Conservation (phyloP, 2,113 vertebrate genomes). For the Anas platyrhynchos region DNA sequence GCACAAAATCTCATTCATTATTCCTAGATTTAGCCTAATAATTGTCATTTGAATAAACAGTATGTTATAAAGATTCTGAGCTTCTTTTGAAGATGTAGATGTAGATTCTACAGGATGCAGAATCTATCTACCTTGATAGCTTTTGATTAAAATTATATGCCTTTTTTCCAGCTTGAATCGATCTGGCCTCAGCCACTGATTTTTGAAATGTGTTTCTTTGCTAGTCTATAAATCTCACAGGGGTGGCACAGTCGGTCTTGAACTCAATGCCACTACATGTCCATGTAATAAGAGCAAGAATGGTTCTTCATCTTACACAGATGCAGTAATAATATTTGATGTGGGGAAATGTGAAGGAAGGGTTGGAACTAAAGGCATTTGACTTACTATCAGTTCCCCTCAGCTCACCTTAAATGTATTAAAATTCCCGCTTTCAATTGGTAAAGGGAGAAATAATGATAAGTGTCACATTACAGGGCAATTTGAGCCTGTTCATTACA, state of each 20-base stretch:
- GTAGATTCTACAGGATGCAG: not conserved
- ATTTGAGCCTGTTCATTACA: conserved; percentile 13
- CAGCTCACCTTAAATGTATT: not conserved
- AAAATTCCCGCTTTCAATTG: not conserved
- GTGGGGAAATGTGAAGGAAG: not conserved
- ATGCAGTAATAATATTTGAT: not conserved
- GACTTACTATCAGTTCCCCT: not conserved
- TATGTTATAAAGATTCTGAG: not conserved
- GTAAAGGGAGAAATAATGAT: not conserved
- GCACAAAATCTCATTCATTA: not conserved
- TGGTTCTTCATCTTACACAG: not conserved
- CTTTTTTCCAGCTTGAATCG: not conserved
- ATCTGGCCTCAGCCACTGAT: not conserved
- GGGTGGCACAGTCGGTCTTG: not conserved
- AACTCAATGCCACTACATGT: not conserved
- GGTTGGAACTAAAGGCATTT: not conserved
- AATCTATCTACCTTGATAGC: not conserved
- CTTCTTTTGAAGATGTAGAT: not conserved
- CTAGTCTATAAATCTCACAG: not conserved
- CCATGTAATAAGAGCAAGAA: not conserved
- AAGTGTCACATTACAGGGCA: conserved; percentile 13
- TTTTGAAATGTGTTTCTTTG: not conserved
- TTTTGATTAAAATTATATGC: conserved; percentile 43
- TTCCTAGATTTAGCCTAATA: not conserved
- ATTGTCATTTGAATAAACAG: not conserved